A percentile compares a stretch with the other conserved stretches of the same genome.
phyloP scores from a whole-genome alignment of 2,797 vertebrate species.

The Trichosurus vulpecula region DNA sequence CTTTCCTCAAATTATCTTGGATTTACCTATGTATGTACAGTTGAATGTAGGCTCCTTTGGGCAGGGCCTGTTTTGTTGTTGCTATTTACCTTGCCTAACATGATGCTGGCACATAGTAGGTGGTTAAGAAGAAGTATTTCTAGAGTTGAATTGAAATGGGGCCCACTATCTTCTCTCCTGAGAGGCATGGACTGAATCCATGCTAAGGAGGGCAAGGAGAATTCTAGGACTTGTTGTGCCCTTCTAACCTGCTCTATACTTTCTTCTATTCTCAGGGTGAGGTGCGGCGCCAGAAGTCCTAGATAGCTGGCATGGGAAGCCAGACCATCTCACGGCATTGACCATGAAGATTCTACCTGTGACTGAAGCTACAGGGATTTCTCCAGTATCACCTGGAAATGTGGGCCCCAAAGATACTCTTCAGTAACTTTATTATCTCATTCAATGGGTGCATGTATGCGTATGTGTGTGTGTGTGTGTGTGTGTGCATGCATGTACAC shows the following conservation, averaged over 20 bases:
- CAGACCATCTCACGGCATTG: background rate
- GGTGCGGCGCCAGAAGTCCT: constrained; percentile 63
- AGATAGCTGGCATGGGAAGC: background rate
- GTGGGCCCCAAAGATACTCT: background rate
- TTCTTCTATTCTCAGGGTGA: constrained; percentile 67
- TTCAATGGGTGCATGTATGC: background rate
- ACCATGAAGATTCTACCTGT: constrained; percentile 6
- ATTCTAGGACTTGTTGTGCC: background rate
- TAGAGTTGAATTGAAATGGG: background rate
- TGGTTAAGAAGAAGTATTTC: background rate
- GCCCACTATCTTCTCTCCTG: background rate
- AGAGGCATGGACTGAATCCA: background rate
- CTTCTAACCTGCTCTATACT: background rate
- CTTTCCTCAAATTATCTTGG: background rate
- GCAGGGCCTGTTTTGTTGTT: background rate
- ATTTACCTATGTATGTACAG: background rate
- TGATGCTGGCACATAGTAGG: background rate
- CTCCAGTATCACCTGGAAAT: background rate
- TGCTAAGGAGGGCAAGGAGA: background rate
- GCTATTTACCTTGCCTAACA: background rate
- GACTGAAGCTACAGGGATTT: background rate
- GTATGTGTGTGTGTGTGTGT: background rate
- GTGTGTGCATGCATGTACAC: background rate
- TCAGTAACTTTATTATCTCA: background rate
- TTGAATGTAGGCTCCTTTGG: background rate